These are phyloP conservation scores for Ditylenchus dipsaci DNA, from an alignment of 1,140 invertebrate genomes.

Conservation along the genomic window DNA sequence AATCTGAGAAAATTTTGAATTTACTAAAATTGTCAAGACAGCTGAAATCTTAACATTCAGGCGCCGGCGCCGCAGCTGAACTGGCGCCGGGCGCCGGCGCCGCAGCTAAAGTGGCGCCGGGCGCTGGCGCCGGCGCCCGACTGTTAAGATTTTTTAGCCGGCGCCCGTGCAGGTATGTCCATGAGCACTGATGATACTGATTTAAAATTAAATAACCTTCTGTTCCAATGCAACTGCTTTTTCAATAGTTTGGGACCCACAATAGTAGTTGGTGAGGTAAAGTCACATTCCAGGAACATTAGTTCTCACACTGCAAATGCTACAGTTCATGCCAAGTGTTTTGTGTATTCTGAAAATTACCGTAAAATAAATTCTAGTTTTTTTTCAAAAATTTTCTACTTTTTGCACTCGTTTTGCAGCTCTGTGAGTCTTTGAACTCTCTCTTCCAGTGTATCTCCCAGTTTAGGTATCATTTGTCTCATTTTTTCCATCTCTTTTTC, in stretches of 20 bases:
- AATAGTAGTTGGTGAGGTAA: not conserved
- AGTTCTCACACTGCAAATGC: not conserved
- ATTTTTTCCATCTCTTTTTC: slow-evolving; percentile 6
- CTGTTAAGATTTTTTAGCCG: no score
- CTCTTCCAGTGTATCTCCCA: not conserved
- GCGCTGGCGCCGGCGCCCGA: no score
- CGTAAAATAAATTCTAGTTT: no score
- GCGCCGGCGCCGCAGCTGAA: no score
- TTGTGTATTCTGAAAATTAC: not conserved
- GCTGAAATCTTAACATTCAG: no score
- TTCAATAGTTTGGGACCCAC: not conserved
- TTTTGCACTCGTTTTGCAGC: not conserved
- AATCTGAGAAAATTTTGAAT: no score
- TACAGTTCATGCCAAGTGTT: not conserved
- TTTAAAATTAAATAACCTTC: not conserved
- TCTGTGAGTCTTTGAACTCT: not conserved
- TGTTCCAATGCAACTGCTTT: slow-evolving; percentile 10
- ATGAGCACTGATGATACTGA: no score
- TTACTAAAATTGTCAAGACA: no score
- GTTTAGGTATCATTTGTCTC: not conserved
- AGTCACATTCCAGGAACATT: not conserved
- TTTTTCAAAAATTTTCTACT: not conserved
- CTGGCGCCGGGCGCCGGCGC: no score
- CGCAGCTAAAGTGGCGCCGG: no score
- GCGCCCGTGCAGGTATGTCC: no score